A percentile compares a stretch with the other conserved stretches of the same genome.
Conservation (phyloP, 1,140 invertebrate species). For the Daktulosphaira vitifoliae region DNA sequence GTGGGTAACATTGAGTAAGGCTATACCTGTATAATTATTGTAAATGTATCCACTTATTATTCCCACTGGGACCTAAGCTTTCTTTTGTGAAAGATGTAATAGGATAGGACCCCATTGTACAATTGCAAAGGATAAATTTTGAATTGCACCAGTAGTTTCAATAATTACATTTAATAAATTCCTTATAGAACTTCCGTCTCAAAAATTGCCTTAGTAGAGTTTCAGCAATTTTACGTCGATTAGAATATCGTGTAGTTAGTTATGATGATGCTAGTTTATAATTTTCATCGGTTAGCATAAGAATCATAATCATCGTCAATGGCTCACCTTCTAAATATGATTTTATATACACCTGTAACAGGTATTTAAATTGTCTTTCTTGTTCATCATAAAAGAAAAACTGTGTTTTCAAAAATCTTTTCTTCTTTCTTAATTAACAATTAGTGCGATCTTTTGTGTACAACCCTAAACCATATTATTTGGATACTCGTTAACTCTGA, state of each 20-base stretch:
- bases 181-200: not conserved
- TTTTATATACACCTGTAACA: too few relatives aligned
- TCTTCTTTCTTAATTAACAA: too few relatives aligned
- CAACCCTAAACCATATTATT: too few relatives aligned
- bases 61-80: too few relatives aligned
- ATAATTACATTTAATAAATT: not conserved
- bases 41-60: too few relatives aligned
- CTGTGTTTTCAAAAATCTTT: too few relatives aligned
- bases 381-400: too few relatives aligned
- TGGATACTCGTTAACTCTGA: too few relatives aligned
- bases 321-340: not conserved
- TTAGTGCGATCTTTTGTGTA: too few relatives aligned
- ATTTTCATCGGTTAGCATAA: not conserved
- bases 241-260: not conserved
- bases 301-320: not conserved
- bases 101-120: not conserved
- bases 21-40: too few relatives aligned
- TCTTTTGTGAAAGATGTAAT: not conserved
- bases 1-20: too few relatives aligned
- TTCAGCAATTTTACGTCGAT: not conserved
- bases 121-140: not conserved
- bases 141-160: not conserved
- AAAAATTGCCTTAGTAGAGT: not conserved
- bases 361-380: too few relatives aligned
- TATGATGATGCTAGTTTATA: not conserved